A percentile compares a stretch with the other conserved stretches of the same genome.
Evolutionary conservation across 2,888 invertebrate species (phyloP).

Genomic region (Keiferia lycopersicella): DNA sequence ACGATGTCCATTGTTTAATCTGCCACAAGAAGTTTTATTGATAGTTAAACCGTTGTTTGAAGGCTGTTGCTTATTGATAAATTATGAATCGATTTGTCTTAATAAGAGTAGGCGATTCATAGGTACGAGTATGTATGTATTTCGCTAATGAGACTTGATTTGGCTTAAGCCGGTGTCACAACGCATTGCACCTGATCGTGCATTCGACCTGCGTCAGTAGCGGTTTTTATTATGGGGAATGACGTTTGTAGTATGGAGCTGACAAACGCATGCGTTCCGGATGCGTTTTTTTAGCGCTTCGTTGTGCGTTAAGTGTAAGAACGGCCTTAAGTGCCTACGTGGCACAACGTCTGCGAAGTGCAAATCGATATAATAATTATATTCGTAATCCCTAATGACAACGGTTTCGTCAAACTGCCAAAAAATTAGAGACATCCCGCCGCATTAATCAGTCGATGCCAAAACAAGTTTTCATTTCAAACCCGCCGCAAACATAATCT

Average conservation of each 20-base stretch:
- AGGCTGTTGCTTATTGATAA: slow-evolving; percentile 5
- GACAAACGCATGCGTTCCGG: too few species aligned
- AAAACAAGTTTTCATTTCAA: slow-evolving; percentile 62
- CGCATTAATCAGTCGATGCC: slow-evolving; percentile 46
- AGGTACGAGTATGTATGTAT: too few species aligned
- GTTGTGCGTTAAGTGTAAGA: too few species aligned
- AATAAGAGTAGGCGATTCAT: not conserved
- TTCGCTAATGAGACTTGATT: not conserved
- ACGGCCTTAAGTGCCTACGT: too few species aligned
- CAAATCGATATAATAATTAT: slow-evolving; percentile 2
- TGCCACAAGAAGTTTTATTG: slow-evolving; percentile 19
- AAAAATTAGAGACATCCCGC: slow-evolving; percentile 37
- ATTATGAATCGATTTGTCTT: not conserved
- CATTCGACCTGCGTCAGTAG: too few species aligned
- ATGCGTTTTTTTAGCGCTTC: too few species aligned
- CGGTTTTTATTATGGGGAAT: too few species aligned
- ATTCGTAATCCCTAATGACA: slow-evolving; percentile 26
- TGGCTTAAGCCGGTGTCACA: too few species aligned
- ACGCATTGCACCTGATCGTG: too few species aligned
- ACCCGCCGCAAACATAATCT: slow-evolving; percentile 66
- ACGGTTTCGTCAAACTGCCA: slow-evolving; percentile 39
- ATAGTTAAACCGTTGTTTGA: slow-evolving; percentile 8
- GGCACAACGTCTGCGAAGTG: not conserved
- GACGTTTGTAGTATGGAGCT: too few species aligned
- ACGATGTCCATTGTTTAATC: slow-evolving; percentile 24